These are phyloP conservation scores for Cloeon dipterum DNA, from an alignment of 2,888 invertebrate genomes.

Conservation along the genomic window DNA sequence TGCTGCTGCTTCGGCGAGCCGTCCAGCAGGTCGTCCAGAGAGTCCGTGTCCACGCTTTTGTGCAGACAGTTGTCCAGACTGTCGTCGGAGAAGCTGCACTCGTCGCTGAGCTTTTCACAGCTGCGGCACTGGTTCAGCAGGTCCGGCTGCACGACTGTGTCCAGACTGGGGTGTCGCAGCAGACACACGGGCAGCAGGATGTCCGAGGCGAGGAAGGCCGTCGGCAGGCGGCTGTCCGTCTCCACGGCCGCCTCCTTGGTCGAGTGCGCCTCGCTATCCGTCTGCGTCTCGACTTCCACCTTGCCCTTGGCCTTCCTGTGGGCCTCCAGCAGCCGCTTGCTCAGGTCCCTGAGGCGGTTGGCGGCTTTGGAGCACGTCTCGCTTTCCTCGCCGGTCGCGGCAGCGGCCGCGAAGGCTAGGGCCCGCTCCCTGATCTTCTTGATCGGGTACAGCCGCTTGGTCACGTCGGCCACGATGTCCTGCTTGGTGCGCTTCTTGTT, in stretches of 20 bases:
- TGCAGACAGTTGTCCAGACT: background rate
- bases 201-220: background rate
- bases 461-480: constrained; percentile 46
- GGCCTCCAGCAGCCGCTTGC: background rate
- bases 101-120: too few species aligned
- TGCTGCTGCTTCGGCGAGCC: too few species aligned
- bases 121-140: background rate
- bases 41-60: background rate
- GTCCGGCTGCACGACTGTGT: background rate
- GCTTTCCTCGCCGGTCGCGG: background rate
- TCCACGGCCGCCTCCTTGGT: background rate
- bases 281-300: background rate
- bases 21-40: background rate
- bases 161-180: background rate
- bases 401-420: constrained; percentile 15
- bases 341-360: background rate
- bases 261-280: background rate
- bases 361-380: background rate
- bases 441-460: constrained; percentile 36
- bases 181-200: background rate
- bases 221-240: background rate
- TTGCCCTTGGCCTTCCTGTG: background rate
- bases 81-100: constrained; percentile 1
- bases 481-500: constrained; percentile 14
- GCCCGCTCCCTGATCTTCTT: constrained; percentile 18